These are phyloP conservation scores for Bradypus variegatus DNA, from an alignment of 2,797 vertebrate genomes.

Conservation along the genomic window DNA sequence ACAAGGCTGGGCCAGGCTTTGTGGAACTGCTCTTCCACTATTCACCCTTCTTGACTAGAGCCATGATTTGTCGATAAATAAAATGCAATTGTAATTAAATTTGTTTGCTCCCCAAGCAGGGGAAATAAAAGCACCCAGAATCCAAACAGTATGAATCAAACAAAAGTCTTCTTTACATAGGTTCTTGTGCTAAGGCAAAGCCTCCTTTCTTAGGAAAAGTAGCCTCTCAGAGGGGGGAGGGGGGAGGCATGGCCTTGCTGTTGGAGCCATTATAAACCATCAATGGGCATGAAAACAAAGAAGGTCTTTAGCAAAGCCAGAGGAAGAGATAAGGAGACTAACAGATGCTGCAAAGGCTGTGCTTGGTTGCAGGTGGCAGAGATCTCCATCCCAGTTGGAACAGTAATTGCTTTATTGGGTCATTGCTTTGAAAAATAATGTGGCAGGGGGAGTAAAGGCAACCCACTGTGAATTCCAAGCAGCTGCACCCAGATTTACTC, in stretches of 20 bases:
- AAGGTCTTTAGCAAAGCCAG: neutral
- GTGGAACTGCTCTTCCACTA: slow-evolving; percentile 51
- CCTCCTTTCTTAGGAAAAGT: slow-evolving; percentile 20
- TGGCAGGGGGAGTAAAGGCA: slow-evolving; percentile 49
- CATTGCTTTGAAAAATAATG: slow-evolving; percentile 44
- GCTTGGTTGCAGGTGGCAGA: neutral
- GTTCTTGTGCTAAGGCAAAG: neutral
- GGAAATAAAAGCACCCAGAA: slow-evolving; percentile 29
- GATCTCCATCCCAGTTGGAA: slow-evolving; percentile 26
- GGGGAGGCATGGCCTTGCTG: neutral
- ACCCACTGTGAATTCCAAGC: slow-evolving; percentile 43
- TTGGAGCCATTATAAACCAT: slow-evolving; percentile 23
- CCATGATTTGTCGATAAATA: slow-evolving; percentile 61
- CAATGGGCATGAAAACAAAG: slow-evolving; percentile 34
- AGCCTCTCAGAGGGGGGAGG: neutral
- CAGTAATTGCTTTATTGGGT: slow-evolving; percentile 51
- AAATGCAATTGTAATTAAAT: slow-evolving; percentile 56
- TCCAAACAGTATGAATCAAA: neutral
- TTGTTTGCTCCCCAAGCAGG: slow-evolving; percentile 26
- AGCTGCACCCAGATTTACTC: neutral
- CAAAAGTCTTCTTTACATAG: slow-evolving; percentile 31
- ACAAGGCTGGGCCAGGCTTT: slow-evolving; percentile 33
- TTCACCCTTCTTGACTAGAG: slow-evolving; percentile 40
- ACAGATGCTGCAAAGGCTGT: slow-evolving; percentile 10
- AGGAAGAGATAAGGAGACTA: slow-evolving; percentile 20